Evolutionary conservation across 2,888 invertebrate species (phyloP).

Genomic region (Mellilla xanthometata): DNA sequence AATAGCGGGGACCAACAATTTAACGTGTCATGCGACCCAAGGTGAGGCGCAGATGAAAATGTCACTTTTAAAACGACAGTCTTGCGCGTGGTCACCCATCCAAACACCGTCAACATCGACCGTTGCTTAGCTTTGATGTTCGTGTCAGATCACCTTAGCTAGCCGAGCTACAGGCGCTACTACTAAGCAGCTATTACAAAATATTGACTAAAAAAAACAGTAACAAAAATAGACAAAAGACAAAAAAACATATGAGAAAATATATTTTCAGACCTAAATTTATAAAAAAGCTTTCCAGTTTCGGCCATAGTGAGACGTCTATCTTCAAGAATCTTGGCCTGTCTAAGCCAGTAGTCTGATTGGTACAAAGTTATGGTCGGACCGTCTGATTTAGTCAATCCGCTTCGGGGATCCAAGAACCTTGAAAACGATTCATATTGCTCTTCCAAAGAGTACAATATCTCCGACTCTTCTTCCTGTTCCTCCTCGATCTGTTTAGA

Average conservation of each 20-base stretch:
- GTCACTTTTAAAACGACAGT: too few species aligned
- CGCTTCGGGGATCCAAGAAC: slow-evolving; percentile 40
- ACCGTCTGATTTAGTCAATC: slow-evolving; percentile 31
- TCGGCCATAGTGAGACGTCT: slow-evolving; percentile 67
- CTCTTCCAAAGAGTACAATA: background rate
- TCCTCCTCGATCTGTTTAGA: background rate
- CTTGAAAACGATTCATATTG: slow-evolving; percentile 2
- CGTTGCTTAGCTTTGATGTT: too few species aligned
- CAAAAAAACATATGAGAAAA: slow-evolving; percentile 4
- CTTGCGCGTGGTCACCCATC: too few species aligned
- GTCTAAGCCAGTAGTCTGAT: slow-evolving; percentile 69
- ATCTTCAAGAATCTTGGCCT: slow-evolving; percentile 62
- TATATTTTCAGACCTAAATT: slow-evolving; percentile 41
- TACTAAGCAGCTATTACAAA: background rate
- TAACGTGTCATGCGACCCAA: too few species aligned
- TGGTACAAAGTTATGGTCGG: slow-evolving; percentile 55
- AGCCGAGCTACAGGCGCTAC: too few species aligned
- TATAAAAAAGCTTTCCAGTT: slow-evolving; percentile 62
- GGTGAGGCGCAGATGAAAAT: too few species aligned
- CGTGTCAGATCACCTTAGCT: too few species aligned
- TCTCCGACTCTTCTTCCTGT: background rate
- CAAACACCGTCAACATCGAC: too few species aligned
- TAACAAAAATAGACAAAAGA: background rate
- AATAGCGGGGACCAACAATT: too few species aligned
- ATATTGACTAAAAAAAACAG: background rate